Percentiles rank a stretch among this genome's conserved stretches.
phyloP scores from a whole-genome alignment of 1,140 invertebrate species.

The Delia radicum region DNA sequence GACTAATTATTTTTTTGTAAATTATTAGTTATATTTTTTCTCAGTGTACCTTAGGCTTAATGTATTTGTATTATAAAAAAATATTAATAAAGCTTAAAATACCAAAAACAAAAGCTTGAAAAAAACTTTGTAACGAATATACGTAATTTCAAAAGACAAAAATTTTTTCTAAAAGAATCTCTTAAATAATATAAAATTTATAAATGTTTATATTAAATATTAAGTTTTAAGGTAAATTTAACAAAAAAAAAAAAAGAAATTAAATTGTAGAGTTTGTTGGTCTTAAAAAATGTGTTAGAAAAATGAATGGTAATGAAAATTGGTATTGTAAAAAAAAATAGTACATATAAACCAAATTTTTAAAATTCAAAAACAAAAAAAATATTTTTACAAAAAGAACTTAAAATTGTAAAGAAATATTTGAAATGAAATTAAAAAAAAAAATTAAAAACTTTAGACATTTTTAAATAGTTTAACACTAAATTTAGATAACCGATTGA shows the following conservation, averaged over 20 bases:
- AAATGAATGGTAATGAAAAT: background rate
- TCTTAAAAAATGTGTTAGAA: slow-evolving; percentile 11
- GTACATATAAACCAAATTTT: no score
- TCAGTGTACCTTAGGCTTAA: slow-evolving; percentile 23
- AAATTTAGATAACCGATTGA: no score
- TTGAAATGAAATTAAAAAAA: background rate
- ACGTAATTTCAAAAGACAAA: slow-evolving; percentile 30
- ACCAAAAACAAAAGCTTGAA: background rate
- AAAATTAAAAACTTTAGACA: background rate
- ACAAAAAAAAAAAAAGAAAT: background rate
- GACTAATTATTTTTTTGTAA: background rate
- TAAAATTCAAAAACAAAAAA: background rate
- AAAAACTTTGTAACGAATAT: slow-evolving; percentile 19
- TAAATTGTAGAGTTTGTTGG: slow-evolving; percentile 12
- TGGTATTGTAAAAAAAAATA: background rate
- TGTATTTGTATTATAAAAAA: background rate
- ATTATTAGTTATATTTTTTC: background rate
- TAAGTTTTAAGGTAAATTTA: slow-evolving; percentile 12
- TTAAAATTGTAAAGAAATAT: background rate
- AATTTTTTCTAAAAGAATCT: slow-evolving; percentile 37
- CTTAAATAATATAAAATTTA: slow-evolving; percentile 38
- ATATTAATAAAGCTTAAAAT: slow-evolving; percentile 4
- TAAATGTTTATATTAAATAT: slow-evolving; percentile 24
- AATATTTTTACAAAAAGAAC: no score
- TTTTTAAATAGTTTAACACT: no score